Conservation (phyloP, 2,888 invertebrate genomes). For the Tetragnatha montana region DNA sequence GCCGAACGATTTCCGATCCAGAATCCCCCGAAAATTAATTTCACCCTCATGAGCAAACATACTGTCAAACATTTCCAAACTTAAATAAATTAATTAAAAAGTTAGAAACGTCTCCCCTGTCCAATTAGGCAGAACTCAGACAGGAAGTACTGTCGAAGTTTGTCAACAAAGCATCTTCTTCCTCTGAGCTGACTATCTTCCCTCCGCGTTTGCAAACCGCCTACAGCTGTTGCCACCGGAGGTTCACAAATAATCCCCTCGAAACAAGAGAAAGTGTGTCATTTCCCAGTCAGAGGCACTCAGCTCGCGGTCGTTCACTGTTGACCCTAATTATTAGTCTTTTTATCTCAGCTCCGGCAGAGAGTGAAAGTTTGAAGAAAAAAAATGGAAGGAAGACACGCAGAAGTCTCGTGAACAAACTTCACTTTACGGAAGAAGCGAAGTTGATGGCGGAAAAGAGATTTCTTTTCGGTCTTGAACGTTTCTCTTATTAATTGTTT, state of each 20-base stretch:
- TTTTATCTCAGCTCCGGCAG: constrained; percentile 15
- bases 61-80: too few relatives aligned
- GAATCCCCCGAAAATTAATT: too few relatives aligned
- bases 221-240: constrained; percentile 17
- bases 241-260: neutral
- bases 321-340: constrained; percentile 60
- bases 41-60: too few relatives aligned
- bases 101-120: too few relatives aligned
- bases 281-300: constrained; percentile 26
- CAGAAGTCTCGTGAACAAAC: constrained; percentile 23
- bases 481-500: constrained; percentile 28
- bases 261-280: constrained; percentile 50
- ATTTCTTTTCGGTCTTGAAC: constrained; percentile 23
- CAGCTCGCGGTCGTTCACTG: constrained; percentile 58
- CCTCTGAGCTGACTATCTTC: constrained; percentile 6
- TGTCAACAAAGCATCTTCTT: too few relatives aligned
- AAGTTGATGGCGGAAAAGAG: neutral
- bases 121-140: too few relatives aligned
- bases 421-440: neutral
- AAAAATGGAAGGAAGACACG: constrained; percentile 12
- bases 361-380: constrained; percentile 37
- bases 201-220: neutral
- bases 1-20: too few relatives aligned
- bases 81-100: too few relatives aligned
- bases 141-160: too few relatives aligned